phyloP scores from a whole-genome alignment of 2,797 vertebrate species.

The Nothura maculosa region DNA sequence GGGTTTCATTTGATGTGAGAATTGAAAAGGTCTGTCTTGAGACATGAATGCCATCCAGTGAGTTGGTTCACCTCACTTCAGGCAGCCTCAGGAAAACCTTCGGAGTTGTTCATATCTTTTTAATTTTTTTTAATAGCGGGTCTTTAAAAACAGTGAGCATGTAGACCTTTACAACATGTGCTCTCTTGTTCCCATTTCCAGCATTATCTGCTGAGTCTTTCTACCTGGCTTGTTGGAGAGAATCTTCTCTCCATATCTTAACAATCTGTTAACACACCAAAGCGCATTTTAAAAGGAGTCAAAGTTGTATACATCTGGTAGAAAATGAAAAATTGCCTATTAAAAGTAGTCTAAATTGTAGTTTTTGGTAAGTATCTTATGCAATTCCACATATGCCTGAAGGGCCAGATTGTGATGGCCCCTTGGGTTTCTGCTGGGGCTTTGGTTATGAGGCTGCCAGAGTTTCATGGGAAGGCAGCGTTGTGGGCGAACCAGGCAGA shows the following conservation, averaged over 20 bases:
- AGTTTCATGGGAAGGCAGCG: background rate
- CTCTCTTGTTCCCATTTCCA: background rate
- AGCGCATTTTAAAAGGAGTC: background rate
- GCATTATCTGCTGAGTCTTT: background rate
- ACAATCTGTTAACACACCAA: background rate
- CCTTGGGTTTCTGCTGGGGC: background rate
- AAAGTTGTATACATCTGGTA: background rate
- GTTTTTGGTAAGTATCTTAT: background rate
- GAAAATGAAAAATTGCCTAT: background rate
- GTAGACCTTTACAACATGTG: background rate
- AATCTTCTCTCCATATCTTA: background rate
- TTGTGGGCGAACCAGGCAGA: background rate
- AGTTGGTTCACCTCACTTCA: no score
- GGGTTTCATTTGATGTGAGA: background rate
- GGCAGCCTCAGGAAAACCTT: no score
- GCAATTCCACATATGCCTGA: background rate
- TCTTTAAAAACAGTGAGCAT: background rate
- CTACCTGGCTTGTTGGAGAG: background rate
- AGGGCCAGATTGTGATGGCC: background rate
- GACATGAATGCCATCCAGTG: background rate
- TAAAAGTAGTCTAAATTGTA: background rate
- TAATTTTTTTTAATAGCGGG: background rate
- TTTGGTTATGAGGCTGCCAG: background rate
- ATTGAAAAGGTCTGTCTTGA: constrained; percentile 3
- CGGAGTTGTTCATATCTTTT: rapidly evolving